Evolutionary conservation across 1,140 invertebrate species (phyloP).

Genomic region (Hyles vespertilio): DNA sequence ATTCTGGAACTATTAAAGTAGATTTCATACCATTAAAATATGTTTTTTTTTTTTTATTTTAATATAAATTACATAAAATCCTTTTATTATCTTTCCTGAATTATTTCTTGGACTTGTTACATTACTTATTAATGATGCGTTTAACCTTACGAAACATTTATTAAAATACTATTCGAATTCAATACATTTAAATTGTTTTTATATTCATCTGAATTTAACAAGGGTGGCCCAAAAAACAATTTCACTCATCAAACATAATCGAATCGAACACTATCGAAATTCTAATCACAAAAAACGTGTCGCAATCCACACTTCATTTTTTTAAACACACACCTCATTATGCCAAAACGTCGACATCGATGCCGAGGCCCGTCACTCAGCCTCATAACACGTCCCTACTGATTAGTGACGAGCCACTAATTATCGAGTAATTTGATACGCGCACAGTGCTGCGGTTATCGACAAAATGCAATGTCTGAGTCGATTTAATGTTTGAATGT

Average conservation of each 20-base stretch:
- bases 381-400: constrained; percentile 27
- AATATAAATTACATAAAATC: too few relatives aligned
- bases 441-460: constrained; percentile 28
- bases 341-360: constrained; percentile 19
- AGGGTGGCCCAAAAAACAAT: too few relatives aligned
- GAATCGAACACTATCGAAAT: not conserved
- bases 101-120: too few relatives aligned
- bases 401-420: constrained; percentile 32
- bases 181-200: too few relatives aligned
- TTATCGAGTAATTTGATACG: constrained; percentile 23
- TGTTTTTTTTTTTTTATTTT: too few relatives aligned
- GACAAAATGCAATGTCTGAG: constrained; percentile 33
- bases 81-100: too few relatives aligned
- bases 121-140: too few relatives aligned
- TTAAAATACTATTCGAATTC: too few relatives aligned
- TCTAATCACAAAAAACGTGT: constrained; percentile 9
- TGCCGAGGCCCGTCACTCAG: constrained; percentile 31
- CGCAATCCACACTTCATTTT: constrained; percentile 18
- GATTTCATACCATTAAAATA: too few relatives aligned
- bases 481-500: constrained; percentile 15
- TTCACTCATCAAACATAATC: not conserved
- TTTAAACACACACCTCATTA: constrained; percentile 8
- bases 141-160: too few relatives aligned
- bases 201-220: too few relatives aligned
- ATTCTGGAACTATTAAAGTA: too few relatives aligned